Conservation (phyloP, 2,888 invertebrate species). For the Lutraria lutraria region DNA sequence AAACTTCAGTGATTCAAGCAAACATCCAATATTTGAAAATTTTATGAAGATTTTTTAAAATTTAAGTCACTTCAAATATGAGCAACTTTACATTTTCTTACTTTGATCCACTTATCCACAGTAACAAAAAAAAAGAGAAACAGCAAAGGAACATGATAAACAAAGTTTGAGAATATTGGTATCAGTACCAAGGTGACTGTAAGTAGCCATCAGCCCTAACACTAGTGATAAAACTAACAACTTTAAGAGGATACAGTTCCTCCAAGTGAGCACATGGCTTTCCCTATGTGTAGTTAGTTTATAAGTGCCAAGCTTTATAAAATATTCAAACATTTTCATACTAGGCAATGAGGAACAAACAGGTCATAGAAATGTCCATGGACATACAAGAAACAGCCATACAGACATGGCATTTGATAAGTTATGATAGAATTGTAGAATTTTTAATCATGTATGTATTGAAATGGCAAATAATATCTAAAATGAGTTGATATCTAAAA, state of each 20-base stretch:
- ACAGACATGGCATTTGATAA: neutral
- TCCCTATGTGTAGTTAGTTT: neutral
- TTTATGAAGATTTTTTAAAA: neutral
- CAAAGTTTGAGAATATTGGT: neutral
- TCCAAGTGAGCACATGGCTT: neutral
- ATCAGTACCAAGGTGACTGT: neutral
- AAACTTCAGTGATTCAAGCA: too few relatives aligned
- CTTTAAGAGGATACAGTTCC: neutral
- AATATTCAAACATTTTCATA: conserved; percentile 2
- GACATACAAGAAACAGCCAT: neutral
- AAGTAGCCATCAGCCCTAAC: neutral
- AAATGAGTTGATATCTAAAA: too few relatives aligned
- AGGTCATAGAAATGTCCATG: neutral
- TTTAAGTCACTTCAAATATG: neutral
- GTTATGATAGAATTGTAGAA: too few relatives aligned
- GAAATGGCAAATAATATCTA: too few relatives aligned
- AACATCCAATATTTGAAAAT: too few relatives aligned
- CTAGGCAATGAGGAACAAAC: neutral
- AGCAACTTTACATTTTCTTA: conserved; percentile 5
- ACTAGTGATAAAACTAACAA: neutral
- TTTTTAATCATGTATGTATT: too few relatives aligned
- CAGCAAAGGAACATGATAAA: neutral
- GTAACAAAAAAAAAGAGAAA: neutral
- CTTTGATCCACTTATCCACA: neutral
- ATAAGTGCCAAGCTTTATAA: neutral